Evolutionary conservation across 2,797 vertebrate genomes (phyloP), one percentile per base, ranked within the genome.

Genomic region (Acanthiza pusilla): DNA sequence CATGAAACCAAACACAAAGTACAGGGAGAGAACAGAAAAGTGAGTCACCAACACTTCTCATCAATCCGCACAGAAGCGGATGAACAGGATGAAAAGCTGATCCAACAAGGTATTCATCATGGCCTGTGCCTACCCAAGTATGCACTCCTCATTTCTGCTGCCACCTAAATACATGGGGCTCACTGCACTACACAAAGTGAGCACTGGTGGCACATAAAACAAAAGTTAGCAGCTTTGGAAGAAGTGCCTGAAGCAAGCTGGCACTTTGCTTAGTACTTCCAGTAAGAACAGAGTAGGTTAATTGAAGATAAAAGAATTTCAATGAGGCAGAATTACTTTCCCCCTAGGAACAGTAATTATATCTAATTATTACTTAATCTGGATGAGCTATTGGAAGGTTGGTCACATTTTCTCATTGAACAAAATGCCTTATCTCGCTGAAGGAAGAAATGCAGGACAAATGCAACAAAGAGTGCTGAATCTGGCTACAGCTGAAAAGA

Each of bases 321-420:
- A 93, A 53, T 82, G 70, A 80, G 38, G 60, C 58, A 88, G 65
- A 95, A 94, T 91, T 95, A 94, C 75, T 65, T 93, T 74, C 48
- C 83, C 77, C 83, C 43, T 82, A 82, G 85, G 92, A 94, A 89
- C 26, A 57, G 61, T 87, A 96, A 96, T 96, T 97, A 89, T 74
- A 93, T 66, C 82, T 91, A 95, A 96, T 96, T 96, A 94, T 77
- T 91, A 83, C 96, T 93, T 92, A 88, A 94, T 96, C 83, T 93
- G 85, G 81, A 95, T 90, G 88, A 94, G 88, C 85, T 93, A 85
- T 89, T 86, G 66, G 79, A 94, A 96, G 48, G 58, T 91, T 67
- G 63, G 89, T 85, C 68, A 61, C 60, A 79, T 67, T 88, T 89
- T 74, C 34, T 80, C 62, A 80, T 36, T 73, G 73, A 92, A 78